Evolutionary conservation across 2,113 vertebrate species (phyloP).

Genomic region (Hydrochoerus hydrochaeris): DNA sequence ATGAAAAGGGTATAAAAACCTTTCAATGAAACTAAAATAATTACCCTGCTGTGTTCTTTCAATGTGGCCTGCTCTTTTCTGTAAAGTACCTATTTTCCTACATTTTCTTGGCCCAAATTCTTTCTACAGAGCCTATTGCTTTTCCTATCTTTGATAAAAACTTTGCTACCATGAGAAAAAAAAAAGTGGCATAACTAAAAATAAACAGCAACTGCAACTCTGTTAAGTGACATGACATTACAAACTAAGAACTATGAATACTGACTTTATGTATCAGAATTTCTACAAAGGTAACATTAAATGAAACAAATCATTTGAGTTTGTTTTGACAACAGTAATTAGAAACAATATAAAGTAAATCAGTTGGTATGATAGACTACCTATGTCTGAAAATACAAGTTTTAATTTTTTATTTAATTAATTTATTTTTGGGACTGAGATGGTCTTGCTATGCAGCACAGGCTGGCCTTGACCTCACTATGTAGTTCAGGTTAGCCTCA

Average conservation of each 20-base stretch:
- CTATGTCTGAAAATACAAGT: not conserved
- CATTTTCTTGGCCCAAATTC: not conserved
- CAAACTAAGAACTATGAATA: not conserved
- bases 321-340: not conserved
- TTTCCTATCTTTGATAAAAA: not conserved
- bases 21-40: not conserved
- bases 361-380: not conserved
- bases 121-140: not conserved
- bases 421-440: not conserved
- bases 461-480: too few species aligned
- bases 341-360: not conserved
- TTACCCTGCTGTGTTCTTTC: not conserved
- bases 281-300: not conserved
- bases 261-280: not conserved
- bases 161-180: too few species aligned
- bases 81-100: not conserved
- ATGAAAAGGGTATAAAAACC: not conserved
- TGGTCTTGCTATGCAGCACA: not conserved
- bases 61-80: not conserved
- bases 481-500: too few species aligned
- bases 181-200: not conserved
- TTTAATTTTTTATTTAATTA: not conserved
- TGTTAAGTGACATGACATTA: conserved; percentile 2
- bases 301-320: not conserved
- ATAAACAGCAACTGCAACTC: not conserved